Evolutionary conservation across 2,888 invertebrate species (phyloP), one percentile per base, ranked within the genome.

Genomic region (Archips crataeganus): DNA sequence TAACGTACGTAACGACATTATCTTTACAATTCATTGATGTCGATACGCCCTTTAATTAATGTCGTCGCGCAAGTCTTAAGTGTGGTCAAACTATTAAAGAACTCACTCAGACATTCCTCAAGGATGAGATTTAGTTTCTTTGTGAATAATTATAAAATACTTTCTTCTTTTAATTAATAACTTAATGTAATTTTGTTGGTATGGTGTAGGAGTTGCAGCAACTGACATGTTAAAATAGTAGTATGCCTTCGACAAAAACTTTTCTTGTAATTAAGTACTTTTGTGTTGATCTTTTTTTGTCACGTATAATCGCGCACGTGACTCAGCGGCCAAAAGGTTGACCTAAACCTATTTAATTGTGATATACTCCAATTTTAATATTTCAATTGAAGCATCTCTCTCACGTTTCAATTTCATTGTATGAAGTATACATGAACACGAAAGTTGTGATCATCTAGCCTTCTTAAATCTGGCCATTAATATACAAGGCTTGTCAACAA

Each of bases 381-480:
- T 42, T 15, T 57, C 51, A 23, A 62, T 72, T 54, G 67, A 36
- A 2, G 15, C 47, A 62, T 34, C 9, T 61, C n/a, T n/a, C n/a
- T 57, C 32, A 3, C 49, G 11, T 45, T 61, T 8, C 10, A 54
- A 42, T 39, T 39, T 61, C 11, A 57, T 34, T 32, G 32, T 42
- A 60, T 15, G 32, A 71, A 36, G 45, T 64, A 47, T 63, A 63
- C 34, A 57, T 66, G 36, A 45, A 72, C 67, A 62, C 47, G 34
- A 67, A 72, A 67, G 61, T 72, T 72, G 72, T 72, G 72, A 72
- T 72, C 67, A 62, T 57, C 36, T 62, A 72, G 67, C 72, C 72
- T 72, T 72, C 72, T 67, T 62, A 62, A 67, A 45, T 47, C 62
- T 51, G 15, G 49, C 11, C 36, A 36, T 65, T 65, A 36, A 36